Evolutionary conservation across 2,888 invertebrate species (phyloP).

Genomic region (Chymomyza fuscimana): DNA sequence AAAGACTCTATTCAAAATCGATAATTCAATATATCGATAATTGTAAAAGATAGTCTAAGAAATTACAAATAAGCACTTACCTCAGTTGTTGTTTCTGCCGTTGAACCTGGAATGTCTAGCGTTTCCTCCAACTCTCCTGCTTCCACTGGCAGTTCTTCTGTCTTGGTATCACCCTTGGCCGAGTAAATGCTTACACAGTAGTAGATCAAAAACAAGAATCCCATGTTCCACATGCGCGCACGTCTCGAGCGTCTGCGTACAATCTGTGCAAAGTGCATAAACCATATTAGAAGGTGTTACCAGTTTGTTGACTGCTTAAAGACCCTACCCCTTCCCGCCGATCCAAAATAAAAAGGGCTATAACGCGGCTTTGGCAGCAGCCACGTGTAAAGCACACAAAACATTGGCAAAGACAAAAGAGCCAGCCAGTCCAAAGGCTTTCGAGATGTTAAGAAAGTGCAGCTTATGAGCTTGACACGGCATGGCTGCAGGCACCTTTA

Average conservation of each 20-base stretch:
- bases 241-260: conserved; percentile 81
- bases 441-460: conserved; percentile 30
- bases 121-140: conserved; percentile 44
- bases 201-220: conserved; percentile 85
- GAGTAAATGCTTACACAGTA: conserved; percentile 83
- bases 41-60: no score
- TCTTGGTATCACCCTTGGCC: conserved; percentile 68
- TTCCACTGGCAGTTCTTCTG: conserved; percentile 41
- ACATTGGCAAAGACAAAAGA: conserved; percentile 42
- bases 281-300: neutral
- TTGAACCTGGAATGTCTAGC: conserved; percentile 29
- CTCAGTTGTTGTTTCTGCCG: conserved; percentile 34
- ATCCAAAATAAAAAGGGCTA: neutral
- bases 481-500: conserved; percentile 45
- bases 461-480: conserved; percentile 47
- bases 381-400: conserved; percentile 33
- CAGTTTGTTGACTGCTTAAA: neutral
- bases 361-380: conserved; percentile 21
- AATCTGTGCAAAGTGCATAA: conserved; percentile 45
- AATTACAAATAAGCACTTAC: conserved; percentile 25
- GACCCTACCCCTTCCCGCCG: neutral
- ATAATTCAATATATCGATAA: no score
- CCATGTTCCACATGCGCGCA: conserved; percentile 85
- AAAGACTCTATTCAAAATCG: no score
- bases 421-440: neutral